Evolutionary conservation across 1,140 invertebrate genomes (phyloP), one percentile per base, ranked within the genome.

Genomic region (Nomia melanderi): DNA sequence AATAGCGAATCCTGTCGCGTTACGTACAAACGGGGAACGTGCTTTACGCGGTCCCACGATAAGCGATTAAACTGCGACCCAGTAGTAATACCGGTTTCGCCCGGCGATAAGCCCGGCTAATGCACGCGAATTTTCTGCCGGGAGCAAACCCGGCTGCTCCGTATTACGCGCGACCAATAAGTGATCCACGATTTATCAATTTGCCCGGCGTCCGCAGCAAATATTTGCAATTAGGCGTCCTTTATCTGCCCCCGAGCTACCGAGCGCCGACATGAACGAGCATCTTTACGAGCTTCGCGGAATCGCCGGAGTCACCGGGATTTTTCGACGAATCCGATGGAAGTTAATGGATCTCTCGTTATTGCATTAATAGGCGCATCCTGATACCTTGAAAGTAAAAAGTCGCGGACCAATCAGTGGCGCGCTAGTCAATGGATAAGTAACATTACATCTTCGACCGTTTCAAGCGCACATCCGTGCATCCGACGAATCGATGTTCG

Each of bases 31-130:
- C 69, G 59, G 72, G 69, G 57, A 79, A 67, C 77, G 73, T 81
- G 82, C 81, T 84, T 86, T 70, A 85, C 78, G 85, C 66, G 72
- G 73, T 57, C 56, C 29, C 50, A 59, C 76, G 81, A 83, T 83
- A 78, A 82, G 79, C 79, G 79, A 83, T 83, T 83, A 82, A 82
- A 63, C 57, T 33, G 64, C 39, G 47, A 44, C 25, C 57, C 44
- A 27, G 54, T 17, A 17, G 54, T 17, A 39, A 23, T 77, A 54
- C 78, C 64, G 33, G 72, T 67, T 69, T 65, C 57, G 44, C 47
- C 36, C n/a, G n/a, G 64, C 50, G 76, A 78, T 73, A 73, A 78
- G 39, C 54, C 23, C n/a, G 47, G 67, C 41, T 77, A 77, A 71
- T 71, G 67, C 59, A 60, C 67, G 14, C 23, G 56, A 44, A 63